Conservation (phyloP, 2,888 invertebrate species). For the Germaria angustata region DNA sequence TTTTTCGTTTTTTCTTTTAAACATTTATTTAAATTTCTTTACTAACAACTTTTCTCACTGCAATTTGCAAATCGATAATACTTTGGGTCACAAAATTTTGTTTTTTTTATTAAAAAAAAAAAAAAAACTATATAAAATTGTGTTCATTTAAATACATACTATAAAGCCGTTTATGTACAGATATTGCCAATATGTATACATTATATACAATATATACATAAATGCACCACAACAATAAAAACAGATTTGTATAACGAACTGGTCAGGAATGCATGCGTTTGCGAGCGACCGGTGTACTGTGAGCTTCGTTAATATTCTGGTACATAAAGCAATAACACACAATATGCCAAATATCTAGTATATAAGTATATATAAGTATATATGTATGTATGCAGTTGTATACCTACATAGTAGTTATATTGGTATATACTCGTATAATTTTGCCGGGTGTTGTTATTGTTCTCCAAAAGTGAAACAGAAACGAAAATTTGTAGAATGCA, state of each 20-base stretch:
- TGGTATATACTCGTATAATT: neutral
- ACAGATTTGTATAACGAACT: neutral
- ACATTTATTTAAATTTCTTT: too few species aligned
- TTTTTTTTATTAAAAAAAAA: neutral
- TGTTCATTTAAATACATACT: neutral
- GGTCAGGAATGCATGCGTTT: slow-evolving; percentile 31
- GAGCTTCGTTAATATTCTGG: slow-evolving; percentile 8
- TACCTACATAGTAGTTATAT: neutral
- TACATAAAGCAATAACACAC: neutral
- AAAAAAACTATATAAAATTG: neutral
- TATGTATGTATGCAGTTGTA: neutral
- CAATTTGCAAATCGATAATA: too few species aligned
- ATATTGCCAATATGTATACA: neutral
- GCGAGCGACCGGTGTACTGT: slow-evolving; percentile 25
- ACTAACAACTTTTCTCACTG: too few species aligned
- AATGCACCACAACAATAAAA: slow-evolving; percentile 2
- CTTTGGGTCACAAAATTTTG: too few species aligned
- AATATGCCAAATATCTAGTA: neutral
- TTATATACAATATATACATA: neutral
- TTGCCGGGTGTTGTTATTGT: slow-evolving; percentile 21
- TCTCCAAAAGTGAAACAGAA: neutral
- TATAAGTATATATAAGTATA: neutral
- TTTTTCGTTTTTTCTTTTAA: too few species aligned
- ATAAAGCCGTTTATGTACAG: neutral
- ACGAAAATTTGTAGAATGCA: neutral